Evolutionary conservation across 2,888 invertebrate genomes (phyloP).

Genomic region (Patella caerulea): DNA sequence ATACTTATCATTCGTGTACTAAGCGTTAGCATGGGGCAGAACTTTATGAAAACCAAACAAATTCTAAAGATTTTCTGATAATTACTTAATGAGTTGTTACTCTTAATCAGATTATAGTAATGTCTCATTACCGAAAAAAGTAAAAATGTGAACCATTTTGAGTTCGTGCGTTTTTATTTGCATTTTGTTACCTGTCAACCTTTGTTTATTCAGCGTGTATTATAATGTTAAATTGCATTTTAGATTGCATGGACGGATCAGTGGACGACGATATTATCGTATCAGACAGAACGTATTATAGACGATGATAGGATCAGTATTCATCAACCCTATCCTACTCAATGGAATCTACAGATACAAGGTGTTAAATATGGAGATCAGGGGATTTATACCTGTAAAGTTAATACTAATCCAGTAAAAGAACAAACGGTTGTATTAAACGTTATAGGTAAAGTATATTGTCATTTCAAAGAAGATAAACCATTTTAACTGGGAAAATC

Average conservation of each 20-base stretch:
- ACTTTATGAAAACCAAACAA: no score
- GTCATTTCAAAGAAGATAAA: no score
- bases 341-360: slow-evolving; percentile 53
- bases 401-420: slow-evolving; percentile 54
- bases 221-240: not conserved
- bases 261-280: slow-evolving; percentile 39
- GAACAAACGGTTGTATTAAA: slow-evolving; percentile 55
- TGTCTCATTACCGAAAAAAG: no score
- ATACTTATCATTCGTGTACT: no score
- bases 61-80: no score
- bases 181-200: no score
- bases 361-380: slow-evolving; percentile 42
- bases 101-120: no score
- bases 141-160: no score
- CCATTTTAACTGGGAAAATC: no score
- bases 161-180: no score
- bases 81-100: no score
- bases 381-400: slow-evolving; percentile 50
- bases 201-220: not conserved
- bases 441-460: slow-evolving; percentile 51
- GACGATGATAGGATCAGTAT: slow-evolving; percentile 51
- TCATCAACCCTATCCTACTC: slow-evolving; percentile 39
- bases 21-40: no score
- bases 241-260: slow-evolving; percentile 44
- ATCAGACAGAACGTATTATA: slow-evolving; percentile 39